Evolutionary conservation across 2,888 invertebrate species (phyloP).

Genomic region (Zygothrica quintamaculata): DNA sequence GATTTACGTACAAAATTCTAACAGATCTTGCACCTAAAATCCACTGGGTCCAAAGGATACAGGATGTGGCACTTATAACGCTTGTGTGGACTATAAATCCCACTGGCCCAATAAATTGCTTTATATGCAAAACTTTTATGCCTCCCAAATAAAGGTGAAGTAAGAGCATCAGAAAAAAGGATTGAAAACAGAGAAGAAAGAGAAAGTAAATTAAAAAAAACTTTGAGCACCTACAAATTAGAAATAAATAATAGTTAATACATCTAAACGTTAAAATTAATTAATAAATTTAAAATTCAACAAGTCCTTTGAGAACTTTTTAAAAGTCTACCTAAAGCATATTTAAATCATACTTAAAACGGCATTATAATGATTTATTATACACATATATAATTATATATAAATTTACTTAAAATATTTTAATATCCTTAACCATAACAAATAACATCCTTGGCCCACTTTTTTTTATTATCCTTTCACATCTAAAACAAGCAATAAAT

Average conservation of each 20-base stretch:
- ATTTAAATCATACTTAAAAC: too few relatives aligned
- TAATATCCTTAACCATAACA: background rate
- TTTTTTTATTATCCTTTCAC: slow-evolving; percentile 11
- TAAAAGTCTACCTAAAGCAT: too few relatives aligned
- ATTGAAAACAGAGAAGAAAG: slow-evolving; percentile 1
- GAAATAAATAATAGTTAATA: background rate
- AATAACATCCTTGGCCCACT: slow-evolving; percentile 2
- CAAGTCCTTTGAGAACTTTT: too few relatives aligned
- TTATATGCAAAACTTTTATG: slow-evolving; percentile 74
- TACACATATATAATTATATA: too few relatives aligned
- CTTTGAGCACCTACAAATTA: slow-evolving; percentile 2
- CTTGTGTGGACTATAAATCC: slow-evolving; percentile 80
- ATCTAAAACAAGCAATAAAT: slow-evolving; percentile 65
- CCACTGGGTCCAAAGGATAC: slow-evolving; percentile 6
- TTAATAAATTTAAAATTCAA: background rate
- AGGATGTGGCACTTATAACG: slow-evolving; percentile 66
- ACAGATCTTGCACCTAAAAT: slow-evolving; percentile 12
- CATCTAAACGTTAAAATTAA: background rate
- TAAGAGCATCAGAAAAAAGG: background rate
- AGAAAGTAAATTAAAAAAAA: slow-evolving; percentile 16
- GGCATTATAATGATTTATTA: too few relatives aligned
- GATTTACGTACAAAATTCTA: slow-evolving; percentile 27
- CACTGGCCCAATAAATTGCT: slow-evolving; percentile 75
- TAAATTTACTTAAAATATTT: too few relatives aligned
- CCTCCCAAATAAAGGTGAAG: slow-evolving; percentile 20